Evolutionary conservation across 64 coral and sea anemone species (phyloP).

Genomic region (Trachythela sp.): DNA sequence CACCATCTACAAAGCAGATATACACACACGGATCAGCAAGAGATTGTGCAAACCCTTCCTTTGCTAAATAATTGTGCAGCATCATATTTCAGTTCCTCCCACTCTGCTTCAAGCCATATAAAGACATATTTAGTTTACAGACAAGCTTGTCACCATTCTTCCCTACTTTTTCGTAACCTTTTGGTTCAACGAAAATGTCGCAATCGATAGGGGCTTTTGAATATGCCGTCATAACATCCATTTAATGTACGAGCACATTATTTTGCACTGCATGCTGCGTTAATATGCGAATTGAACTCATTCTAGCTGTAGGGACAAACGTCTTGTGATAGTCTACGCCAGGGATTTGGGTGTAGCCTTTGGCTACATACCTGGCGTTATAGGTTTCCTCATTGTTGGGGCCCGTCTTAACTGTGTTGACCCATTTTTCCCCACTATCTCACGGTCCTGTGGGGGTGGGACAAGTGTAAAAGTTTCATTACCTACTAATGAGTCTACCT

Average conservation of each 20-base stretch:
- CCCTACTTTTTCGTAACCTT: not conserved
- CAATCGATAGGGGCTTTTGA: not conserved
- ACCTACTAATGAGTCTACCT: constrained; percentile 14
- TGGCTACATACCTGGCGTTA: not conserved
- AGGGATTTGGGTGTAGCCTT: not conserved
- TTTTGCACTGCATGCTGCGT: not conserved
- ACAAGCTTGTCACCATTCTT: not conserved
- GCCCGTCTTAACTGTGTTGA: not conserved
- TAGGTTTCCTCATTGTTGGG: not conserved
- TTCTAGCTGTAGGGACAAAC: not conserved
- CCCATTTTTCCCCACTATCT: not conserved
- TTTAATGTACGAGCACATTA: not conserved
- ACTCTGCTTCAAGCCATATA: not conserved
- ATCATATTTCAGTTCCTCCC: not conserved
- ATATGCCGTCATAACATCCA: not conserved
- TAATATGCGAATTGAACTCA: not conserved
- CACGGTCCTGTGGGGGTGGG: constrained; percentile 17
- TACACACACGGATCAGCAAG: not conserved
- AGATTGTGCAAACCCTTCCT: not conserved
- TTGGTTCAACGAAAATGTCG: not conserved
- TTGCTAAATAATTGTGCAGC: not conserved
- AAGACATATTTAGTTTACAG: not conserved
- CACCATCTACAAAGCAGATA: not conserved
- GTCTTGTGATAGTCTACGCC: not conserved
- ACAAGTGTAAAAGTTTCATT: constrained; percentile 34